Evolutionary conservation across 2,113 vertebrate species (phyloP).

Genomic region (Mus pahari): DNA sequence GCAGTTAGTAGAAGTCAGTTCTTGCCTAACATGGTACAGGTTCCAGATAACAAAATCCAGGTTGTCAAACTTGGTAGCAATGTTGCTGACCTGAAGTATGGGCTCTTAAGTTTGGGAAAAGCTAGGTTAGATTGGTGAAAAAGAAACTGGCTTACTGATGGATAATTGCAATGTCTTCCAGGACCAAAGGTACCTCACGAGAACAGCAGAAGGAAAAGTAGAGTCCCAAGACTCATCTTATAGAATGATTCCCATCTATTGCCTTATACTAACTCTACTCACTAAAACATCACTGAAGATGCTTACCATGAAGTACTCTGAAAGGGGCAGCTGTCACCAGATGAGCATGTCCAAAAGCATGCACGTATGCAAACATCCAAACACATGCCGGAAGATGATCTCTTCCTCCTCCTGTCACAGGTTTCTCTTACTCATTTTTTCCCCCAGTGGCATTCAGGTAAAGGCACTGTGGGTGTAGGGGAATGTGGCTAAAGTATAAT

Average conservation of each 20-base stretch:
- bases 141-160: neutral
- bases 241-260: neutral
- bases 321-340: no score
- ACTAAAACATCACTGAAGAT: neutral
- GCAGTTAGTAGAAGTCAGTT: neutral
- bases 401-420: neutral
- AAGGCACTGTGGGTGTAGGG: neutral
- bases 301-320: neutral
- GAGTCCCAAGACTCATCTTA: no score
- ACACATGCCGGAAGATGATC: neutral
- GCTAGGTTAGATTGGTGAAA: neutral
- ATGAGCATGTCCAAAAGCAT: neutral
- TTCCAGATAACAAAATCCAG: neutral
- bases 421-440: neutral
- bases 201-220: neutral
- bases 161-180: neutral
- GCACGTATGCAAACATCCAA: accelerated
- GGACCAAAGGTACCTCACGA: no score
- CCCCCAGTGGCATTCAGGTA: neutral
- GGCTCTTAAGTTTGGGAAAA: neutral
- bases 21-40: neutral
- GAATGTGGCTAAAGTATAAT: no score
- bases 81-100: neutral
- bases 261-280: no score
- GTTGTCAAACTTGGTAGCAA: neutral